Base-by-base conservation (phyloP, 1,140 invertebrate species). In the Drosophila kurseongensis region DNA sequence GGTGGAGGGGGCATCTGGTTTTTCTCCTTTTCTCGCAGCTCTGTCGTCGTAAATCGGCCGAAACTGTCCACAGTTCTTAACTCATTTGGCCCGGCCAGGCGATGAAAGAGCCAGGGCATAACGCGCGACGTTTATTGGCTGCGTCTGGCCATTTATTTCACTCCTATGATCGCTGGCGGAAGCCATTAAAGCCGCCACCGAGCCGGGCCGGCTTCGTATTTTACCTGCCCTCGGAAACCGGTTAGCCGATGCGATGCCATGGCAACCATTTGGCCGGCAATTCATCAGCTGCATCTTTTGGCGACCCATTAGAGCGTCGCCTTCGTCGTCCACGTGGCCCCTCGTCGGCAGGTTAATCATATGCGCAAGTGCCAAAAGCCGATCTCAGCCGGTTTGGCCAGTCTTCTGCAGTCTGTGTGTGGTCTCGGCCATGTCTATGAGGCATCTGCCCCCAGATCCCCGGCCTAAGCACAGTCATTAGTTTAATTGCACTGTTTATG, bases 151-250 rank as follows among this genome's bases (percentile, higher is more conserved):
- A 91, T 91, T 91, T 81, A 91, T 91, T 89, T 85, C 80, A 85
- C 90, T 91, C 90, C 83, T 91, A 90, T 90, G 90, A 91, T 91
- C 78, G 78, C 81, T 91, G 91, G 91, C 90, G 83, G 90, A 89
- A 91, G 90, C 90, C 90, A 91, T 91, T 91, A 91, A 91, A 90
- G 78, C 85, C 76, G 91, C 90, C 85, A 89, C 84, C 84, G 73
- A 59, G 74, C 48, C 51, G 57, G 38, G 62, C 35, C 55, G 48
- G 57, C 62, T 48, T 69, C 68, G 69, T 35, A 47, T 51, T 82
- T 55, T 79, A 83, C 80, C 83, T 84, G 75, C 61, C 75, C 69
- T 54, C 58, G 27, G 36, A 73, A 89, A 89, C 85, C 85, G 85
- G 84, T 89, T 89, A 29, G 50, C 52, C 42, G 38, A 14, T 56